Conservation (phyloP, 2,888 invertebrate species). For the Epinotia demarniana region DNA sequence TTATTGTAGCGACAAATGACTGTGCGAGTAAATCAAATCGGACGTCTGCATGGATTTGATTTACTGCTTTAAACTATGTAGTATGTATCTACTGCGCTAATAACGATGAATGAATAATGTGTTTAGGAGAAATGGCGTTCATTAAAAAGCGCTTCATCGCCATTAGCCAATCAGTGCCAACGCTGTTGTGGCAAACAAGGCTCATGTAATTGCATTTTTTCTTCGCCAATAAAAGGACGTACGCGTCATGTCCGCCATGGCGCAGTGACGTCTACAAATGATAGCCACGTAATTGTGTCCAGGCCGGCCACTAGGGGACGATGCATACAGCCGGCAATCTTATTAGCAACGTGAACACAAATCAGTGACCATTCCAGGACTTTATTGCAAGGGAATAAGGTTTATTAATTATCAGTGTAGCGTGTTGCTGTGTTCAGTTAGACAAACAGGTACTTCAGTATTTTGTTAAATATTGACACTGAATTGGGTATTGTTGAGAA, state of each 20-base stretch:
- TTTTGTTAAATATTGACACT: no score
- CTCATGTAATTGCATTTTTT: conserved; percentile 9
- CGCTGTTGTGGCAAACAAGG: neutral
- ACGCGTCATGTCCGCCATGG: conserved; percentile 2
- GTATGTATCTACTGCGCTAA: no score
- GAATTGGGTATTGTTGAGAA: no score
- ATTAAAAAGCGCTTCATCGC: neutral
- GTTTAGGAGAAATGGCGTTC: neutral
- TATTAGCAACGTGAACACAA: conserved; percentile 6
- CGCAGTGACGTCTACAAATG: conserved; percentile 25
- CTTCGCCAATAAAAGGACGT: conserved; percentile 1
- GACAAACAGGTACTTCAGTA: neutral
- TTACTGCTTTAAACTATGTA: no score
- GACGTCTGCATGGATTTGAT: no score
- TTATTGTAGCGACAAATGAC: no score
- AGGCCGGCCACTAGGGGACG: conserved; percentile 21
- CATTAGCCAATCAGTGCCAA: neutral
- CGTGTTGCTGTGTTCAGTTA: neutral
- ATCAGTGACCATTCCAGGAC: neutral
- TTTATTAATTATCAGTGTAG: neutral
- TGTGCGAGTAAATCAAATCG: no score
- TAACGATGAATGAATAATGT: no score
- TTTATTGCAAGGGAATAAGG: neutral
- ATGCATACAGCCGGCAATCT: conserved; percentile 21
- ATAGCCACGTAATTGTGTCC: conserved; percentile 19